phyloP scores from a whole-genome alignment of 2,797 vertebrate species.

The Anas bernieri region DNA sequence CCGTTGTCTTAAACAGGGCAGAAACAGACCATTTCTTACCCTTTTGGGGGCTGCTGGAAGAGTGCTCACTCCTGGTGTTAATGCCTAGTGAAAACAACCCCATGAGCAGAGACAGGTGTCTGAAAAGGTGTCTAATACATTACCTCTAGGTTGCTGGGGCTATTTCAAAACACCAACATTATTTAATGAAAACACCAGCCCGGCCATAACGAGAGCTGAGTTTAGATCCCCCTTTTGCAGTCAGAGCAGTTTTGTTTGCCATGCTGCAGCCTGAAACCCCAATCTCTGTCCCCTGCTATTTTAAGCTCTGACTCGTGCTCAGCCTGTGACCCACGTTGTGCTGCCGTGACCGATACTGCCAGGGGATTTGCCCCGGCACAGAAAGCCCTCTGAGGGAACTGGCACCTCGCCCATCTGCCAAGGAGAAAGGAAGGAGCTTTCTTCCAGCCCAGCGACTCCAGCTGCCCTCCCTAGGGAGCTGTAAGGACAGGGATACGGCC shows the following conservation, averaged over 20 bases:
- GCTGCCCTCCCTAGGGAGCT: not conserved
- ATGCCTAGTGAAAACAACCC: not conserved
- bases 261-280: not conserved
- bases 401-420: not conserved
- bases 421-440: not conserved
- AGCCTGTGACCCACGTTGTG: slow-evolving; percentile 33
- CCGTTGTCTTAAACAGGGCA: not conserved
- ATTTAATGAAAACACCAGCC: not conserved
- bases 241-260: not conserved
- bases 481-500: not conserved
- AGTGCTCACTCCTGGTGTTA: not conserved
- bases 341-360: not conserved
- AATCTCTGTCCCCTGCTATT: slow-evolving; percentile 20
- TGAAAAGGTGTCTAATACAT: not conserved
- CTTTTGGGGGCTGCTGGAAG: not conserved
- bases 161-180: not conserved
- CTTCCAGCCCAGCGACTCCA: slow-evolving; percentile 1
- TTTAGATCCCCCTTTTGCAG: not conserved
- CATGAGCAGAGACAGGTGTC: not conserved
- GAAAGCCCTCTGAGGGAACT: not conserved
- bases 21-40: not conserved
- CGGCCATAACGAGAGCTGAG: not conserved
- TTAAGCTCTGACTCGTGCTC: slow-evolving; percentile 7
- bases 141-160: not conserved
- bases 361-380: not conserved